These are phyloP conservation scores for Octodon degus DNA, from an alignment of 2,113 vertebrate species.

Conservation along the genomic window DNA sequence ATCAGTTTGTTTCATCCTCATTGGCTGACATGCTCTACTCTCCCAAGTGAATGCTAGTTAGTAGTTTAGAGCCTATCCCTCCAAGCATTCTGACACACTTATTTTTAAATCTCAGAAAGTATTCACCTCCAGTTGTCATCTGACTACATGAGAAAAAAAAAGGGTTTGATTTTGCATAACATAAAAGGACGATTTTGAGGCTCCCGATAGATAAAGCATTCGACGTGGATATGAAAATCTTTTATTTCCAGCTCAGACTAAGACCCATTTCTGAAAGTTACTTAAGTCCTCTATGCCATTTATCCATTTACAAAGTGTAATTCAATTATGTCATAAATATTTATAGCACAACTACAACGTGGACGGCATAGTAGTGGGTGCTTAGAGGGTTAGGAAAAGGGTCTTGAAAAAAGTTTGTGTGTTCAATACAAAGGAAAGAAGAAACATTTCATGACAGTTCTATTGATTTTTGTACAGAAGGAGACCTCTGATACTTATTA, in stretches of 20 bases:
- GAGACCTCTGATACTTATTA: neutral
- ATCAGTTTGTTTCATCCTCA: conserved; percentile 28
- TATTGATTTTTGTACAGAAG: neutral
- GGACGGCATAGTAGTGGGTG: neutral
- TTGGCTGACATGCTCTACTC: neutral
- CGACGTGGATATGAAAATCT: conserved; percentile 54
- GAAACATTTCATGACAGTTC: neutral
- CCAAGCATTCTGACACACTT: neutral
- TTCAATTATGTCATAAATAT: conserved; percentile 66
- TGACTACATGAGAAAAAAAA: conserved; percentile 31
- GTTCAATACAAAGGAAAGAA: neutral
- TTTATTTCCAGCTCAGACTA: conserved; percentile 60
- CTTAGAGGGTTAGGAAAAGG: conserved; percentile 6
- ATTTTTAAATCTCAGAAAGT: conserved; percentile 54
- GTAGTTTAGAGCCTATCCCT: neutral
- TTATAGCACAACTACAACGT: conserved; percentile 46
- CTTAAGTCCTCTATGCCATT: conserved; percentile 46
- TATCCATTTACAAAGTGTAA: conserved; percentile 57
- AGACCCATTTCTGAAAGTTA: conserved; percentile 60
- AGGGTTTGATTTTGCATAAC: conserved; percentile 54
- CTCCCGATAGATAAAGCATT: conserved; percentile 33
- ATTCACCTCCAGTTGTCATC: neutral
- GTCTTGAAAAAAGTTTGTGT: neutral
- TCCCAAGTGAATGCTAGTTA: conserved; percentile 2
- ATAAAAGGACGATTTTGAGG: conserved; percentile 23